Evolutionary conservation across 2,888 invertebrate genomes (phyloP).

Genomic region (Synanthedon andrenaeformis): DNA sequence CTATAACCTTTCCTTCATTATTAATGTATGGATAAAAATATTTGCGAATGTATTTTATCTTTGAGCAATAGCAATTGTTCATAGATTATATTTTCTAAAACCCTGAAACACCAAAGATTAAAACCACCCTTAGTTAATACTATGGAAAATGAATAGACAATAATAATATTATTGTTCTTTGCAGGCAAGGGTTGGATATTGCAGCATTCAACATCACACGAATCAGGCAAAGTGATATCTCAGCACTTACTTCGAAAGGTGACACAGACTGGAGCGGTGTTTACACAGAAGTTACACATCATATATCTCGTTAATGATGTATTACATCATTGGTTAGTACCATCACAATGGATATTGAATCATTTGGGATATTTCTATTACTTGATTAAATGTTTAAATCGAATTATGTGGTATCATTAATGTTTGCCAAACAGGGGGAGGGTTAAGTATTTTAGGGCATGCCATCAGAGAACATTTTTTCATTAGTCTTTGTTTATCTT

Average conservation of each 20-base stretch:
- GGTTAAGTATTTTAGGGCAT: not conserved
- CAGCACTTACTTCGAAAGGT: constrained; percentile 91
- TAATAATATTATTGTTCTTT: constrained; percentile 2
- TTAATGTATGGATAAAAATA: too few relatives aligned
- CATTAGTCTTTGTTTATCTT: not conserved
- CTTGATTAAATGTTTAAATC: too few relatives aligned
- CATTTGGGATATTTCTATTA: not conserved
- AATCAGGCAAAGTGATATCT: constrained; percentile 88
- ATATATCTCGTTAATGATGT: constrained; percentile 99
- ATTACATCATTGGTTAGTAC: constrained; percentile 93
- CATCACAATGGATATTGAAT: constrained; percentile 1
- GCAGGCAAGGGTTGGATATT: constrained; percentile 96
- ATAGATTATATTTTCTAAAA: too few relatives aligned
- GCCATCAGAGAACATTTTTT: not conserved
- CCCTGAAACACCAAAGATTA: too few relatives aligned
- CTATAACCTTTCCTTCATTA: too few relatives aligned
- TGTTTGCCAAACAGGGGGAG: too few relatives aligned
- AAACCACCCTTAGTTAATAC: too few relatives aligned
- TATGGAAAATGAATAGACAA: not conserved
- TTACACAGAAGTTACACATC: constrained; percentile 94
- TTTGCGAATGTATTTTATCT: too few relatives aligned
- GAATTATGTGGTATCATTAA: too few relatives aligned
- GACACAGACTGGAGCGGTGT: constrained; percentile 76
- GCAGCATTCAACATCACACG: constrained; percentile 84
- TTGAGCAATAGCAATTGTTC: too few relatives aligned